Base-by-base conservation (phyloP, 2,888 invertebrate species). In the Acanthosepion esculentum region DNA sequence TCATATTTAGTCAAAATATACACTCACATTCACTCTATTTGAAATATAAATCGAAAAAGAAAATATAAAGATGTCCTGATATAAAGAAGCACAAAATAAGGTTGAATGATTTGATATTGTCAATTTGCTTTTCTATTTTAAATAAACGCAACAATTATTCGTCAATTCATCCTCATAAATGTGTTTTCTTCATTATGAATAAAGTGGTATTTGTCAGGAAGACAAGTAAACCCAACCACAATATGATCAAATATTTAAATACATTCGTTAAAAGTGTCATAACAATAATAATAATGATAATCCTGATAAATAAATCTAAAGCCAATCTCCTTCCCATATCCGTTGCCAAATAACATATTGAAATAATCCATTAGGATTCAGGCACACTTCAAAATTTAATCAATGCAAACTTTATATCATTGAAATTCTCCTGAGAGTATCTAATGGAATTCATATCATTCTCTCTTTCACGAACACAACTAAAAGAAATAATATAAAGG, bases 321-420 rank as follows among this genome's bases (percentile, higher is more conserved):
- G 10, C n/a, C 10, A 15, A n/a, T 12, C 20, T 55, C 23, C n/a
- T n/a, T 10, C 8, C 12, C 78, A 8, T n/a, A n/a, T 29, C 78
- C n/a, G n/a, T 33, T n/a, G 78, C 78, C n/a, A 78, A 78, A 78
- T 29, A 29, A n/a, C 78, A n/a, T n/a, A 78, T 78, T 78, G n/a
- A 59, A 59, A 59, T 59, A 59, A 59, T 59, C 59, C 59, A 59
- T 59, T 59, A 59, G 3, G 78, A 78, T 33, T n/a, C n/a, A 10
- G n/a, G 78, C 78, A 78, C n/a, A 78, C n/a, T 78, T 78, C n/a
- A 78, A 78, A 78, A 78, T 78, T 78, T 78, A 78, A 78, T 78
- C 78, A 78, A 78, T 78, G 78, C n/a, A 78, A 78, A 78, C n/a
- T 78, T 78, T 78, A 78, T 78, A 78, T 78, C 78, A 78, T 78